Evolutionary conservation across 2,113 vertebrate species (phyloP).

Genomic region (Chunga burmeisteri): DNA sequence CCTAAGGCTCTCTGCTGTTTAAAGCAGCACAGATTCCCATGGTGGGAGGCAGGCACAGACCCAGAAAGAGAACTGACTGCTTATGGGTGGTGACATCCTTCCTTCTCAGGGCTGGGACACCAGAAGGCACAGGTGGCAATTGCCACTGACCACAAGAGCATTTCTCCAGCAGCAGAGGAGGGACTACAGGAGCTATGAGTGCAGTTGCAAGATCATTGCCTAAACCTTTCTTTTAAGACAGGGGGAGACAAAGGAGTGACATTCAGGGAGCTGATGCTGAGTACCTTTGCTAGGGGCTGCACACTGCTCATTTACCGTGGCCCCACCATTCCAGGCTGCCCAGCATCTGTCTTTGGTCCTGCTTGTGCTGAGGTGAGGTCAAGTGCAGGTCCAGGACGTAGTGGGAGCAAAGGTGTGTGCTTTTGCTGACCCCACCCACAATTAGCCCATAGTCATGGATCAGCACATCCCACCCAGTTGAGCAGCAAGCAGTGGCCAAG

Average conservation of each 20-base stretch:
- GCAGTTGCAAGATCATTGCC: neutral
- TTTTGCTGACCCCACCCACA: neutral
- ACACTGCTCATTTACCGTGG: fast-evolving
- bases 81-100: neutral
- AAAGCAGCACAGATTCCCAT: neutral
- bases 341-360: neutral
- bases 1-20: neutral
- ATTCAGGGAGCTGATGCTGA: neutral
- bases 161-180: neutral
- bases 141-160: fast-evolving
- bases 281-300: neutral
- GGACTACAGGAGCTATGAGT: neutral
- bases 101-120: neutral
- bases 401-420: neutral
- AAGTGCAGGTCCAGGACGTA: neutral
- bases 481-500: neutral
- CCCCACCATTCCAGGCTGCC: fast-evolving
- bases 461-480: neutral
- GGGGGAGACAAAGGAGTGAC: neutral
- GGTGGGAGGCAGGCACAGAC: neutral
- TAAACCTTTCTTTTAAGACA: fast-evolving
- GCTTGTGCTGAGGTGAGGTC: neutral
- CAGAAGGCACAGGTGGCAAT: fast-evolving
- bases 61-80: neutral
- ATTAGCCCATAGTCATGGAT: fast-evolving